phyloP scores from a whole-genome alignment of 2,888 invertebrate species.

The Lottia scabra region DNA sequence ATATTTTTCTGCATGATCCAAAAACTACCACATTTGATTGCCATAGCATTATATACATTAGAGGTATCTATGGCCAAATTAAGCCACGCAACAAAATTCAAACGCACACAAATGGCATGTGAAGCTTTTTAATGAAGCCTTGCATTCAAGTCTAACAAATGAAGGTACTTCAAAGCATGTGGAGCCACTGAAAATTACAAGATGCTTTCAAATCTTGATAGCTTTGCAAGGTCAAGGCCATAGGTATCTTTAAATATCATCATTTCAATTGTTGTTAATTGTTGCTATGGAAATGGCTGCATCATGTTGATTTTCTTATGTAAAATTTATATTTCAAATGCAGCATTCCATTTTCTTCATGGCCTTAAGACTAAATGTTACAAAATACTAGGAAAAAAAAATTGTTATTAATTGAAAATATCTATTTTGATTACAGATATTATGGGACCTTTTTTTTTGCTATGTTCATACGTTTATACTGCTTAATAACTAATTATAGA shows the following conservation, averaged over 20 bases:
- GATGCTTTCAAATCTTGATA: too few species aligned
- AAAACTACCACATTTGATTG: too few species aligned
- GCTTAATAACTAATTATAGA: neutral
- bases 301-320: constrained; percentile 1
- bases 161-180: too few species aligned
- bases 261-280: neutral
- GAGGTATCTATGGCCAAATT: too few species aligned
- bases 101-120: too few species aligned
- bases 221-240: too few species aligned
- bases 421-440: constrained; percentile 3
- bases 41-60: too few species aligned
- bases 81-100: too few species aligned
- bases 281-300: constrained; percentile 2
- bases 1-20: neutral
- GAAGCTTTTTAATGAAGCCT: too few species aligned
- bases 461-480: constrained; percentile 6
- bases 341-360: constrained; percentile 3
- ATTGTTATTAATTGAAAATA: neutral
- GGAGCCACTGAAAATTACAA: too few species aligned
- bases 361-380: neutral
- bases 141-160: too few species aligned
- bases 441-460: constrained; percentile 3
- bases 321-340: constrained; percentile 4
- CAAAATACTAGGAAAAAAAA: neutral
- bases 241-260: too few species aligned